Percentiles rank a stretch among this genome's conserved stretches.
Evolutionary conservation across 2,113 vertebrate genomes (phyloP).

Genomic region (Prunella himalayana): DNA sequence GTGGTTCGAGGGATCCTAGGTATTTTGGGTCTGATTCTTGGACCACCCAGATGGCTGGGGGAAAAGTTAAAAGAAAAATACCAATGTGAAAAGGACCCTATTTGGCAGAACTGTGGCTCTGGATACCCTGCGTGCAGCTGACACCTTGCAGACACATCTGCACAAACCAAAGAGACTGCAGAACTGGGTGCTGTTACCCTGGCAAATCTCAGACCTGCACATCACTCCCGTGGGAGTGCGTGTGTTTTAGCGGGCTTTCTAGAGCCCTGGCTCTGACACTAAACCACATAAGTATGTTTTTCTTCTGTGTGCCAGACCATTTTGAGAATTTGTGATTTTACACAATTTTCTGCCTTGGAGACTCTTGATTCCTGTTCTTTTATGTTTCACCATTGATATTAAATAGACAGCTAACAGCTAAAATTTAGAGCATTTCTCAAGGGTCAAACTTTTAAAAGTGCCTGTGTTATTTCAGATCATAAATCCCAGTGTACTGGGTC

Average conservation of each 20-base stretch:
- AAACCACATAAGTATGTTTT: background rate
- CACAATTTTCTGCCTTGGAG: background rate
- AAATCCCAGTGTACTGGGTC: background rate
- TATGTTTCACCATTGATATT: background rate
- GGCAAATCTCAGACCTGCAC: background rate
- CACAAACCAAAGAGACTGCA: background rate
- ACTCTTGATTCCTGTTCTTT: constrained; percentile 5
- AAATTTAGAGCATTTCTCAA: background rate
- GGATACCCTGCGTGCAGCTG: background rate
- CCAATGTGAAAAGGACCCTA: background rate
- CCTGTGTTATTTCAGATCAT: background rate
- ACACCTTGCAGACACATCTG: background rate
- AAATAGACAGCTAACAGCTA: constrained; percentile 7
- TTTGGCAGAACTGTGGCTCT: constrained; percentile 22
- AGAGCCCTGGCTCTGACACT: constrained; percentile 12
- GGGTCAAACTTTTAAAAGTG: background rate
- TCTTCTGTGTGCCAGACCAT: constrained; percentile 5
- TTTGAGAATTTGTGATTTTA: constrained; percentile 42
- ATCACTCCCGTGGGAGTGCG: fast-evolving
- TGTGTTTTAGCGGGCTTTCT: background rate
- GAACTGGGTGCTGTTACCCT: constrained; percentile 18
- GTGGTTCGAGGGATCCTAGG: constrained; percentile 53
- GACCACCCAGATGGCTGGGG: constrained; percentile 59
- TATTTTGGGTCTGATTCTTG: constrained; percentile 28
- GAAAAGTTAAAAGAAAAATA: background rate